A percentile compares a stretch with the other conserved stretches of the same genome.
phyloP scores from a whole-genome alignment of 2,113 vertebrate genomes.

The Corapipo altera region DNA sequence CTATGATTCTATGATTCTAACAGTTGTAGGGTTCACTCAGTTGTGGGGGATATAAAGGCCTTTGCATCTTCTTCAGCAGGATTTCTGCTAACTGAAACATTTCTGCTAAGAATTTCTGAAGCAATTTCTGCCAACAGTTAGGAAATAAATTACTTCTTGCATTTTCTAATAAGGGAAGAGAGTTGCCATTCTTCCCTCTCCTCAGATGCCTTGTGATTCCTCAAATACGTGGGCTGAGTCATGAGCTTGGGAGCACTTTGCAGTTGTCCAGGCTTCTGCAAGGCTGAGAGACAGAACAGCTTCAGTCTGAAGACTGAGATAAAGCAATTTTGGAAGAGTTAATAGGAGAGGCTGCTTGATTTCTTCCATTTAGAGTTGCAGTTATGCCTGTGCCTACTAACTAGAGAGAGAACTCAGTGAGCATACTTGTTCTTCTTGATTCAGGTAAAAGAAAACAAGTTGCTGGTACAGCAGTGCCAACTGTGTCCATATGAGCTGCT shows the following conservation, averaged over 20 bases:
- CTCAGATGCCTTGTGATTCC: background rate
- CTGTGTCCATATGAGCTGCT: background rate
- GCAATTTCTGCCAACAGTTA: background rate
- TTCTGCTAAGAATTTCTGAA: background rate
- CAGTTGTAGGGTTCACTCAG: background rate
- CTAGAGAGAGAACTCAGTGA: background rate
- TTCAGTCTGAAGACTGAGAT: background rate
- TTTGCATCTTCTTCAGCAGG: background rate
- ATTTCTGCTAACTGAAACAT: background rate
- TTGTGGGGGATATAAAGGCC: background rate
- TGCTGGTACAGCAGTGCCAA: background rate
- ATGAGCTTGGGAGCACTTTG: background rate
- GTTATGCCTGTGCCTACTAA: background rate
- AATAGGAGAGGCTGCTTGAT: background rate
- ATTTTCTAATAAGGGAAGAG: background rate
- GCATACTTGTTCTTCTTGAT: background rate
- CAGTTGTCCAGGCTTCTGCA: background rate
- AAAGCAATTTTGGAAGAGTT: background rate
- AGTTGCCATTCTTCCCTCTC: background rate
- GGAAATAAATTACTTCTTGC: background rate
- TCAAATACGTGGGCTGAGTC: background rate
- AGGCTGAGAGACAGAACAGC: background rate
- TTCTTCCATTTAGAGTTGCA: background rate
- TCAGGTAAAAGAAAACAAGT: background rate
- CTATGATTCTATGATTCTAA: no score